phyloP scores from a whole-genome alignment of 1,140 invertebrate genomes.

The Plectrocnemia conspersa region DNA sequence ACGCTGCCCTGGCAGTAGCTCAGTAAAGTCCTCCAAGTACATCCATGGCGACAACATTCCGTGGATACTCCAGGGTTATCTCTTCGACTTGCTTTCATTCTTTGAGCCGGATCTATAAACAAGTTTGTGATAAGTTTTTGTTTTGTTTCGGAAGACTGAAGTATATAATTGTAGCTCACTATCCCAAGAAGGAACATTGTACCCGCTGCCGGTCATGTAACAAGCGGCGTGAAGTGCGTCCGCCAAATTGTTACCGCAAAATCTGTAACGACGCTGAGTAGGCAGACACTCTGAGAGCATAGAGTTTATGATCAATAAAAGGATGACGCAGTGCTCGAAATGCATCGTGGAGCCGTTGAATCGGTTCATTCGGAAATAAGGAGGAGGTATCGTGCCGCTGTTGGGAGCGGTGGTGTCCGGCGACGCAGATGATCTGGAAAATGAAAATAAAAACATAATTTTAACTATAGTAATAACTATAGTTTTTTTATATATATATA shows the following conservation, averaged over 20 bases:
- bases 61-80: constrained; percentile 25
- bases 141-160: not conserved
- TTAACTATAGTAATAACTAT: too few relatives aligned
- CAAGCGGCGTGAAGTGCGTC: constrained; percentile 26
- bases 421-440: too few relatives aligned
- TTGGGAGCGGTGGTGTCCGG: too few relatives aligned
- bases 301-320: too few relatives aligned
- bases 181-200: constrained; percentile 27
- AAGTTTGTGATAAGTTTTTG: not conserved
- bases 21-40: constrained; percentile 21
- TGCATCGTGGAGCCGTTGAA: constrained; percentile 23
- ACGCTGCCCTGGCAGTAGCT: constrained; percentile 22
- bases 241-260: constrained; percentile 23
- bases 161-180: constrained; percentile 1
- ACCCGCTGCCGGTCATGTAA: constrained; percentile 17
- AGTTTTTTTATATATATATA: too few relatives aligned
- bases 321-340: not conserved
- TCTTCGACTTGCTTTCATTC: not conserved
- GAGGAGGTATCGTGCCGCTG: too few relatives aligned
- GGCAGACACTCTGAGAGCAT: too few relatives aligned
- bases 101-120: constrained; percentile 3
- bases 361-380: too few relatives aligned
- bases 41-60: constrained; percentile 29
- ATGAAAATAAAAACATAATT: too few relatives aligned
- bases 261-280: constrained; percentile 10